Evolutionary conservation across 2,888 invertebrate genomes (phyloP), one percentile per base, ranked within the genome.

Genomic region (Eubasilissa splendida): DNA sequence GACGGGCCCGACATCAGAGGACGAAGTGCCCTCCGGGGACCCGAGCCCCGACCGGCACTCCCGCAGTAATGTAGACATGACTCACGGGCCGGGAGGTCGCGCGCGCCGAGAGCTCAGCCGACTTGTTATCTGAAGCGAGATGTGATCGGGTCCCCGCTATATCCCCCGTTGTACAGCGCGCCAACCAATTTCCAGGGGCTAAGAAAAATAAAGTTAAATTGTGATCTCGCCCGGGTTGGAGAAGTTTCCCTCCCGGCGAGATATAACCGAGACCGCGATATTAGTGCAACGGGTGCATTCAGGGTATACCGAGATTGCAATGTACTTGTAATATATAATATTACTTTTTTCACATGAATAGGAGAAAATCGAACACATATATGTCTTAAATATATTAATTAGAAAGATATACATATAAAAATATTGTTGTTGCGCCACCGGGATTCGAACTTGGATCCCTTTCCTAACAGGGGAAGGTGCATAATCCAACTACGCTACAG

Each of bases 11-110:
- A 4, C 42, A 7, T 42, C 42, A 74, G 75, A 68, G 78, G 81
- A 78, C 75, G 77, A 74, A 81, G 73, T 66, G 65, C 75, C 78
- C 81, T 78, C 81, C 56, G 68, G 78, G 81, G 81, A 59, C 12
- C 22, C 58, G 73, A 33, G 33, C 71, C 68, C 50, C 52, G 56
- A 59, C 68, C 71, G n/a, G 63, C 73, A 4, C n/a, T 12, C 14
- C 14, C 59, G n/a, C 59, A 59, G 59, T 12, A 14, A 59, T n/a
- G 59, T 59, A 59, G 59, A 59, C 59, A 59, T 59, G 59, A 59
- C 33, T 52, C 71, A 52, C 33, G 14, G 53, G 31, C 12, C 31
- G 31, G 56, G 71, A 12, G 22, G 56, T 54, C 53, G 56, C 31
- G 54, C 50, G 50, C 50, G 10, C n/a, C 14, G 66, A 12, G 66